phyloP scores from a whole-genome alignment of 2,113 vertebrate species.

The Platichthys flesus region DNA sequence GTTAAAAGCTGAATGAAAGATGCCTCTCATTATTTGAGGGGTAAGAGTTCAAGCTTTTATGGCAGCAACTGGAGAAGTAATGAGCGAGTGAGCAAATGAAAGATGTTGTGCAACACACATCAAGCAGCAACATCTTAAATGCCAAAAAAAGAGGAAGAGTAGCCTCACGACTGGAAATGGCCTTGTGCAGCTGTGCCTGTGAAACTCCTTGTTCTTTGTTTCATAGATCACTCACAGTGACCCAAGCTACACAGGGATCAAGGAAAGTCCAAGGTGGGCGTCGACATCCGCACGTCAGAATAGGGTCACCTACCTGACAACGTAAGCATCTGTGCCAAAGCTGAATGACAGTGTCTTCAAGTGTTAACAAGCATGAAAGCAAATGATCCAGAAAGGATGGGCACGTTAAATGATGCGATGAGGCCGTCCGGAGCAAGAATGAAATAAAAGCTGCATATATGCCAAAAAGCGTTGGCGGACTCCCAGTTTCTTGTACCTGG shows the following conservation, averaged over 20 bases:
- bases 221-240: slow-evolving; percentile 6
- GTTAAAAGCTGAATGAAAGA: slow-evolving; percentile 39
- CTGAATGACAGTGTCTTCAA: slow-evolving; percentile 16
- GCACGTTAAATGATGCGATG: slow-evolving; percentile 11
- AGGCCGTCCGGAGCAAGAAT: slow-evolving; percentile 19
- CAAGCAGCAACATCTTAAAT: slow-evolving; percentile 26
- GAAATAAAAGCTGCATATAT: slow-evolving; percentile 15
- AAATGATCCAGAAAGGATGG: slow-evolving; percentile 14
- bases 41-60: neutral
- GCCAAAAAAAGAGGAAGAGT: slow-evolving; percentile 16
- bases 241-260: slow-evolving; percentile 25
- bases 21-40: neutral
- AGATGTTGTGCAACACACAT: slow-evolving; percentile 23
- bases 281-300: slow-evolving; percentile 10
- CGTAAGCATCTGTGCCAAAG: neutral
- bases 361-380: slow-evolving; percentile 28
- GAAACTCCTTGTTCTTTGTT: neutral
- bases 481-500: slow-evolving; percentile 69
- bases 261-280: slow-evolving; percentile 23
- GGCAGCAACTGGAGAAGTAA: slow-evolving; percentile 12
- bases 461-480: slow-evolving; percentile 27
- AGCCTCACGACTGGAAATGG: slow-evolving; percentile 25
- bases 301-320: slow-evolving; percentile 18
- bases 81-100: slow-evolving; percentile 18
- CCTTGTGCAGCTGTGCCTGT: neutral